Conservation (phyloP, 2,113 vertebrate species). For the Bubo blakistoni region DNA sequence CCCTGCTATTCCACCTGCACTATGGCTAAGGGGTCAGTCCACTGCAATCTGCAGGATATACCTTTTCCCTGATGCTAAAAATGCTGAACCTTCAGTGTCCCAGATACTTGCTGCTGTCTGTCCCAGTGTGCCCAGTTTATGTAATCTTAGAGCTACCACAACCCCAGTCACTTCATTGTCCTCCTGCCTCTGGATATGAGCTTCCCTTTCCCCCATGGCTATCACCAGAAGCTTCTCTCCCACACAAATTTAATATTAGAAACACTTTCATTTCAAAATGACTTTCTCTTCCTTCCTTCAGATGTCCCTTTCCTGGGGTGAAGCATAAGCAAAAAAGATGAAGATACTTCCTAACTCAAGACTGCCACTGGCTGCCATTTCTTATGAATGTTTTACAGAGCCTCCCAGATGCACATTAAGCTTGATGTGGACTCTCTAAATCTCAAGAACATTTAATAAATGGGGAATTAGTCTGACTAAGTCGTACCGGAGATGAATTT, state of each 20-base stretch:
- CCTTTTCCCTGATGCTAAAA: not conserved
- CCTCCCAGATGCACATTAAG: slow-evolving; percentile 34
- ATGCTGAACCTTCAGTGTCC: not conserved
- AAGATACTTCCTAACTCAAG: not conserved
- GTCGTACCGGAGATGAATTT: slow-evolving; percentile 48
- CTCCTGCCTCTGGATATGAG: not conserved
- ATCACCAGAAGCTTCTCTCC: not conserved
- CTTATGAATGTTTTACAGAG: not conserved
- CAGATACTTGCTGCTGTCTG: not conserved
- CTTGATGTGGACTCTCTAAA: slow-evolving; percentile 40
- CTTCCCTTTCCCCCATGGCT: not conserved
- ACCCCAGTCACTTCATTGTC: not conserved
- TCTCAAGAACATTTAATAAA: slow-evolving; percentile 62
- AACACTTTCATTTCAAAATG: not conserved
- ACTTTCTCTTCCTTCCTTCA: not conserved
- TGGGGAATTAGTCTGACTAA: slow-evolving; percentile 50
- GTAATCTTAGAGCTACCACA: not conserved
- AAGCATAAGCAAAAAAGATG: not conserved
- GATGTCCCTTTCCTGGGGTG: not conserved
- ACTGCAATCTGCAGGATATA: not conserved
- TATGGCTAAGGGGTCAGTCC: not conserved
- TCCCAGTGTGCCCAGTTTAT: not conserved
- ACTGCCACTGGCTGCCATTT: not conserved
- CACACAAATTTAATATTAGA: not conserved
- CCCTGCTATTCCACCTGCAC: not conserved